A percentile compares a stretch with the other conserved stretches of the same genome.
Conservation (phyloP, 2,797 vertebrate species). For the Clarias platycephalus region DNA sequence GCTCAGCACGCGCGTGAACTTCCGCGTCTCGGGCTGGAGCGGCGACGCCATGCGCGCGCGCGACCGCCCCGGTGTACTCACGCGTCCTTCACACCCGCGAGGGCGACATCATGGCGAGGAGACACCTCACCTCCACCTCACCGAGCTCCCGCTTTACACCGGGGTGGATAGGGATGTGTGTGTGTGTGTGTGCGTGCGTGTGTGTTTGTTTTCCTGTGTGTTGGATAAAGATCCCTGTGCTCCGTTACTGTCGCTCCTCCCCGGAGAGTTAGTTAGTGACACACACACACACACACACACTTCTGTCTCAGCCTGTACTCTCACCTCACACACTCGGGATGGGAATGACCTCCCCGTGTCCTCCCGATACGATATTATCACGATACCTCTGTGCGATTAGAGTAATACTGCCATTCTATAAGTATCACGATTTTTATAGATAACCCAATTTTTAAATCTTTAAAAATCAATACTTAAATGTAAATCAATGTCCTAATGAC, state of each 20-base stretch:
- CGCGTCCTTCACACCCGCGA: constrained; percentile 4
- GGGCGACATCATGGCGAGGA: not conserved
- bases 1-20: constrained; percentile 90
- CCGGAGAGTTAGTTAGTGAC: not conserved
- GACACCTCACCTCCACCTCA: no score
- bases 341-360: no score
- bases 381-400: no score
- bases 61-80: not conserved
- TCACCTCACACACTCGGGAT: not conserved
- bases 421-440: no score
- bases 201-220: constrained; percentile 23
- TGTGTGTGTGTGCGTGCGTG: not conserved
- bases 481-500: no score
- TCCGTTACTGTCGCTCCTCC: not conserved
- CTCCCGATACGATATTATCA: no score
- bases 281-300: not conserved
- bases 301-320: not conserved
- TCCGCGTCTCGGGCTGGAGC: constrained; percentile 82
- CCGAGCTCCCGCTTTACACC: not conserved
- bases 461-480: no score
- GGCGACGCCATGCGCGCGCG: constrained; percentile 67
- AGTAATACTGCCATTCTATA: no score
- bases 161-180: not conserved
- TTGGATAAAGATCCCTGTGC: not conserved
- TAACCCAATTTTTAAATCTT: no score